These are phyloP conservation scores for Macrotus californicus DNA, from an alignment of 2,113 vertebrate species.

Conservation along the genomic window DNA sequence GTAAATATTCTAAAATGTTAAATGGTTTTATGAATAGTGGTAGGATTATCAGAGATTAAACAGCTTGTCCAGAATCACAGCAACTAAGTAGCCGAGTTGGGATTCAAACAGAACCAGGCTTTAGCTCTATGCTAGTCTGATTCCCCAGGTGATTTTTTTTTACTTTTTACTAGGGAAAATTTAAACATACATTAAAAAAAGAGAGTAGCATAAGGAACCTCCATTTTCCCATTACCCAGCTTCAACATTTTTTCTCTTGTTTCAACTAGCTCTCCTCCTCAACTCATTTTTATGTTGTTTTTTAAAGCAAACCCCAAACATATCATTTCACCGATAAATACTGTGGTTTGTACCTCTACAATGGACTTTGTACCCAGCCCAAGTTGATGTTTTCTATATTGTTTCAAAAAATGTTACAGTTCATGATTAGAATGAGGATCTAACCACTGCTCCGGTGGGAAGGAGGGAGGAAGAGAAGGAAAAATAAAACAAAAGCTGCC, in stretches of 20 bases:
- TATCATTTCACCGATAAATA: neutral
- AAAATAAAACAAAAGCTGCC: neutral
- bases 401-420: neutral
- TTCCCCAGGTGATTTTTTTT: neutral
- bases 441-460: neutral
- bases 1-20: neutral
- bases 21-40: neutral
- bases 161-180: neutral
- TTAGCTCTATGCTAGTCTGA: neutral
- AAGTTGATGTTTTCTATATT: neutral
- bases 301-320: neutral
- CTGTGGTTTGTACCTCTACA: neutral
- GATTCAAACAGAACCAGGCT: neutral
- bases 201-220: neutral
- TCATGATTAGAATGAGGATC: neutral
- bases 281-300: neutral
- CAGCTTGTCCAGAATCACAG: neutral
- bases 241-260: neutral
- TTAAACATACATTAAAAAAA: neutral
- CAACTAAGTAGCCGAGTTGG: neutral
- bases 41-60: neutral
- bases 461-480: neutral
- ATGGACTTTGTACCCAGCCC: neutral
- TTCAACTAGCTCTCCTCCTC: neutral
- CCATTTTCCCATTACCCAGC: neutral